Base-by-base conservation (phyloP, 2,888 invertebrate genomes). In the Pecten maximus region DNA sequence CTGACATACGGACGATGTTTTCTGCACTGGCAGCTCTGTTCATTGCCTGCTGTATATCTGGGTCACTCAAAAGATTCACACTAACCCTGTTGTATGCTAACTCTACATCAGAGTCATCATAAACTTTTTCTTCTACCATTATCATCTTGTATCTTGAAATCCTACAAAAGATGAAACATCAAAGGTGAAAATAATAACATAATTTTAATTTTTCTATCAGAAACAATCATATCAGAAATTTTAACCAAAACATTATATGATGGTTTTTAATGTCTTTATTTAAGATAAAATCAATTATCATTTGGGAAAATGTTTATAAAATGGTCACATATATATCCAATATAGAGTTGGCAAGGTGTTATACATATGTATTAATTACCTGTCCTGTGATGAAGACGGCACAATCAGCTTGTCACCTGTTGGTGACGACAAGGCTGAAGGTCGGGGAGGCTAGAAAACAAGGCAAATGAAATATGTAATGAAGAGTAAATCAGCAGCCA, bases 31-130 rank as follows among this genome's bases (percentile, higher is more conserved):
- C 95, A 12, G 96, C 96, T 91, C 96, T 95, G 92, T 94, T 94
- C 91, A 96, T 94, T 88, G 95, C 95, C 23, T 93, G 92, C 93
- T 96, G 95, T 28, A 96, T 96, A 90, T 96, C 96, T 0, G 95
- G 95, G 93, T 98, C 98, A 93, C 98, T 97, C 97, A 98, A 97
- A 90, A 98, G 97, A 96, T 98, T 98, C 95, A 98, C 97, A 94
- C 97, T 97, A 89, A 97, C 94, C 6, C 96, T 97, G 89, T 97
- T 97, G 94, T 95, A 95, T 44, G 94, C 93, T 35, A 94, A 92
- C 40, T 88, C 91, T 90, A 91, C 89, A 88, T 93, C 94, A 12
- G 90, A 91, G 91, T 95, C 95, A 60, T 95, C 94, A 0, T 92
- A 39, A 50, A 93, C 92, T 35, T 90, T 89, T 40, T 92, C 92